phyloP scores from a whole-genome alignment of 2,797 vertebrate genomes.

The Sparidentex hasta region DNA sequence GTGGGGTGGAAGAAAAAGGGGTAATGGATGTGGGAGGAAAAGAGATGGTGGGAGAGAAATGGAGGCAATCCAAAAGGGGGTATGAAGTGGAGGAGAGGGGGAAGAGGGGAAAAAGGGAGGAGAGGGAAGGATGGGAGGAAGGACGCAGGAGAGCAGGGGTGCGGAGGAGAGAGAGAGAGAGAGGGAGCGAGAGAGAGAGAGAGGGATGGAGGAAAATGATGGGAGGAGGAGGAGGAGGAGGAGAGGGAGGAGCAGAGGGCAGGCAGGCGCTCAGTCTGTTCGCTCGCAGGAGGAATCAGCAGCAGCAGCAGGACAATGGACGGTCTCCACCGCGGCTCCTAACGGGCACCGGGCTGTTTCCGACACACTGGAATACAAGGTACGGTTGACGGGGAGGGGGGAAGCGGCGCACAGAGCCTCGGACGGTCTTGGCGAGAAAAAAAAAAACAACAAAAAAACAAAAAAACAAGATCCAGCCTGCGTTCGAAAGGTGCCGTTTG shows the following conservation, averaged over 20 bases:
- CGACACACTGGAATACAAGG: constrained; percentile 49
- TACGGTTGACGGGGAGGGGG: constrained; percentile 23
- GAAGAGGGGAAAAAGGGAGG: neutral
- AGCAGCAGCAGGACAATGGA: constrained; percentile 76
- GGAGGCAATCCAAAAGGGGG: neutral
- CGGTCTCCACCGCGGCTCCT: constrained; percentile 50
- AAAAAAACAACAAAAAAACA: too few relatives aligned
- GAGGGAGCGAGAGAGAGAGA: constrained; percentile 23
- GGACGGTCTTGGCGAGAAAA: fast-evolving
- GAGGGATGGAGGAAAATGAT: constrained; percentile 47
- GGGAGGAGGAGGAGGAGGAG: constrained; percentile 28
- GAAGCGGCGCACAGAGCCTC: neutral
- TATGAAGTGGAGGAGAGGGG: neutral
- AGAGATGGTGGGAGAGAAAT: neutral
- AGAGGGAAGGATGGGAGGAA: neutral
- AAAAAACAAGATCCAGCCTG: neutral
- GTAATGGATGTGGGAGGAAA: too few relatives aligned
- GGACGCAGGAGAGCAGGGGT: constrained; percentile 2
- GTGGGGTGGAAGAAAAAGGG: neutral
- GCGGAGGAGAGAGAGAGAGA: constrained; percentile 11
- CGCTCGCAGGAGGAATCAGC: constrained; percentile 66
- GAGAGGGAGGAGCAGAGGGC: constrained; percentile 65
- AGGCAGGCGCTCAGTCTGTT: constrained; percentile 66
- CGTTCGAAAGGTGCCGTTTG: constrained; percentile 34
- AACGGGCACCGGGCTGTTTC: constrained; percentile 58